A percentile compares a stretch with the other conserved stretches of the same genome.
Conservation (phyloP, 2,797 vertebrate genomes). For the Chelon auratus region DNA sequence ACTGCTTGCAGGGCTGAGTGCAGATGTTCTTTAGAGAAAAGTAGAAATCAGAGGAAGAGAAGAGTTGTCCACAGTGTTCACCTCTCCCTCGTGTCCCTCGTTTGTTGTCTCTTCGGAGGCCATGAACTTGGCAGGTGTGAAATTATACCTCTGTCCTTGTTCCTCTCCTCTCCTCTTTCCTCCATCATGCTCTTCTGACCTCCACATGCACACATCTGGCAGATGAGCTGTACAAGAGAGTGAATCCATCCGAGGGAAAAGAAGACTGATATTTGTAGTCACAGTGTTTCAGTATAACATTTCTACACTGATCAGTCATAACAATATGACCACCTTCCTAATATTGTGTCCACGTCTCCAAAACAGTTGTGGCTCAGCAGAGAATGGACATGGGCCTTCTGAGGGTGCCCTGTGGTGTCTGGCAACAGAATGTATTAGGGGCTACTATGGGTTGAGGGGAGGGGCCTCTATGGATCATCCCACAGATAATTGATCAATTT, state of each 20-base stretch:
- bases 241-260: neutral
- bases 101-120: conserved; percentile 32
- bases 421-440: no score
- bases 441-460: no score
- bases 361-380: no score
- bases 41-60: conserved; percentile 23
- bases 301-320: no score
- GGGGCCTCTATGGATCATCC: no score
- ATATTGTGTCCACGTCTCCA: no score
- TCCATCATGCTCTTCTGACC: conserved; percentile 34
- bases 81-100: conserved; percentile 26
- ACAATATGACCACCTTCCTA: no score
- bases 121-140: conserved; percentile 59
- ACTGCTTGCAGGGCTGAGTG: no score
- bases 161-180: neutral
- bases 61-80: conserved; percentile 22
- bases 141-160: conserved; percentile 48
- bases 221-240: neutral
- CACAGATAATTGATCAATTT: no score
- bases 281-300: neutral
- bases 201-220: conserved; percentile 58
- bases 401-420: no score
- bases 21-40: conserved; percentile 32
- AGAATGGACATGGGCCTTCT: no score
- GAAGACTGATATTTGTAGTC: neutral